Evolutionary conservation across 2,113 vertebrate genomes (phyloP), one percentile per base, ranked within the genome.

Genomic region (Oncorhynchus mykiss): DNA sequence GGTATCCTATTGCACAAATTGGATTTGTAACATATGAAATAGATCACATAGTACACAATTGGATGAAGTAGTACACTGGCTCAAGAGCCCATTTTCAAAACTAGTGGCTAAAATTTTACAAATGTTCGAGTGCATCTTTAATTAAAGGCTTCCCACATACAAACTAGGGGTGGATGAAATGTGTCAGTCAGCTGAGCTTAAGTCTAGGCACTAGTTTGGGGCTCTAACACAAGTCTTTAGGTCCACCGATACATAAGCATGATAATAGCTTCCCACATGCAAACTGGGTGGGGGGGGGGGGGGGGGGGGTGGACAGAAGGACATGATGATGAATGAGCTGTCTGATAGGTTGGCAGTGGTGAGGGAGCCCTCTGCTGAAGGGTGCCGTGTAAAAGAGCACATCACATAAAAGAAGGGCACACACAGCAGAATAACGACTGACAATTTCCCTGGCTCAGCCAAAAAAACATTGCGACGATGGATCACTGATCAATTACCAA

Each of bases 391-490:
- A 54, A 54, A 54, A 16, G 51, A 54, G 18, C 14, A 54, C 51
- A 54, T 54, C 14, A 18, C 51, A 39, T 75, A 54, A 72, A 62
- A 72, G 29, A 75, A 76, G 57, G 13, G 74, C 73, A 74, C 60
- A 78, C 68, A n/a, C 80, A 71, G 85, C 84, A 83, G 72, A 78
- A 9, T 85, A 51, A 70, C 18, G 27, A 25, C 62, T 6, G 49
- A 68, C 29, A 67, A 24, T 24, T 74, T 51, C n/a, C 75, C 88
- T 85, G 85, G 82, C 75, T 77, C 48, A 75, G 59, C 70, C 18
- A 29, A 16, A 68, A 22, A 24, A n/a, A 18, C 60, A 66, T 82
- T 51, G 54, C 25, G 71, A 59, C 20, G 71, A 67, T 68, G 27
- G 31, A 34, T 80, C 70, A 27, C 29, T 45, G 24, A 72, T 85